Evolutionary conservation across 2,797 vertebrate species (phyloP).

Genomic region (Spea hammondii): DNA sequence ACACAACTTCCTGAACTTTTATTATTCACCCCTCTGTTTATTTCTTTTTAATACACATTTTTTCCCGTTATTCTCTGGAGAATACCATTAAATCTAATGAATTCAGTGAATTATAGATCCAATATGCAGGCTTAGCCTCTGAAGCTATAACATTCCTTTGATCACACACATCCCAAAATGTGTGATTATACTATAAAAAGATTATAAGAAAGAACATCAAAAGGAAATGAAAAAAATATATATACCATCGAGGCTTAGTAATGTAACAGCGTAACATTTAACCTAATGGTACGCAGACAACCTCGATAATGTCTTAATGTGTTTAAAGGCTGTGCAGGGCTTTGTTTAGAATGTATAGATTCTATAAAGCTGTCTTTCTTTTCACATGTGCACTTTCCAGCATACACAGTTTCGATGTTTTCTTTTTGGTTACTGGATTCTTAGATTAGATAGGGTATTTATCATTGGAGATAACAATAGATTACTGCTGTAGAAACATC

Average conservation of each 20-base stretch:
- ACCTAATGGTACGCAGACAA: slow-evolving; percentile 64
- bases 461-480: slow-evolving; percentile 58
- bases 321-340: slow-evolving; percentile 42
- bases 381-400: background rate
- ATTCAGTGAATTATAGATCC: slow-evolving; percentile 67
- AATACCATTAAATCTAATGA: slow-evolving; percentile 71
- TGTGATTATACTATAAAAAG: slow-evolving; percentile 68
- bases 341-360: slow-evolving; percentile 33
- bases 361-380: slow-evolving; percentile 9
- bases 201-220: slow-evolving; percentile 65
- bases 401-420: background rate
- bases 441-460: slow-evolving; percentile 52
- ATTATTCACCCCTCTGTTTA: slow-evolving; percentile 49
- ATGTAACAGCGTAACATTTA: slow-evolving; percentile 67
- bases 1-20: slow-evolving; percentile 44
- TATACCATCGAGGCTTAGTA: slow-evolving; percentile 60
- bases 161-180: slow-evolving; percentile 66
- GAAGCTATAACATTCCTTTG: slow-evolving; percentile 67
- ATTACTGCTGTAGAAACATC: slow-evolving; percentile 57
- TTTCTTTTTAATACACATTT: slow-evolving; percentile 55
- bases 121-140: slow-evolving; percentile 63
- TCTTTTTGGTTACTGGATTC: background rate
- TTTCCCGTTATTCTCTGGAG: slow-evolving; percentile 59
- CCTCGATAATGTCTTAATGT: slow-evolving; percentile 64
- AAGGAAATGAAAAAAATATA: slow-evolving; percentile 58